Percentiles rank a stretch among this genome's conserved stretches.
Evolutionary conservation across 1,140 invertebrate species (phyloP).

Genomic region (Drosophila baimaii): DNA sequence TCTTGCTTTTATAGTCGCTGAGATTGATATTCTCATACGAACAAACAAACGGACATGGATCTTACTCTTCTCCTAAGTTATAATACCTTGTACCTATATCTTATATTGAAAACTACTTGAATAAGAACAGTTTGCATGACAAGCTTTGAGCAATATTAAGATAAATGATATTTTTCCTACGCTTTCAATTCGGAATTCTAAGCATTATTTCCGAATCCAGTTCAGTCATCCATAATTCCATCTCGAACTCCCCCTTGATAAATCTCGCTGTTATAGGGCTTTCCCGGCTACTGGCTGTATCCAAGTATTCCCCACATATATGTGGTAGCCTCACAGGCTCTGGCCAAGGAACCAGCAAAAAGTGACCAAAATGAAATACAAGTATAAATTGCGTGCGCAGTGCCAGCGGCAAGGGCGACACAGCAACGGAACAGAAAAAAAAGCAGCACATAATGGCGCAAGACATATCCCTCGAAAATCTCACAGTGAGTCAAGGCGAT

Average conservation of each 20-base stretch:
- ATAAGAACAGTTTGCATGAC: too few species aligned
- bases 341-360: constrained; percentile 10
- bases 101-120: not conserved
- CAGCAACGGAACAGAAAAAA: constrained; percentile 18
- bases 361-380: constrained; percentile 49
- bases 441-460: constrained; percentile 52
- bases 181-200: not conserved
- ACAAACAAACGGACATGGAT: too few species aligned
- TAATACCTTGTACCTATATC: too few species aligned
- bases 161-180: too few species aligned
- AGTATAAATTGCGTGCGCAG: constrained; percentile 50
- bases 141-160: too few species aligned
- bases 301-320: constrained; percentile 11
- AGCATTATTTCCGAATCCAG: too few species aligned
- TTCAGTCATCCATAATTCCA: not conserved
- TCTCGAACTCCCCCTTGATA: not conserved
- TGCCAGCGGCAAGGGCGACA: constrained; percentile 41
- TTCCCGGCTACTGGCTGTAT: not conserved
- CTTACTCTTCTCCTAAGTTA: too few species aligned
- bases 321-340: not conserved
- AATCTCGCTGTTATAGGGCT: not conserved
- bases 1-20: too few species aligned
- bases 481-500: constrained; percentile 11
- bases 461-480: constrained; percentile 59
- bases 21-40: too few species aligned